Conservation (phyloP, 2,888 invertebrate genomes). For the Mamestra brassicae region DNA sequence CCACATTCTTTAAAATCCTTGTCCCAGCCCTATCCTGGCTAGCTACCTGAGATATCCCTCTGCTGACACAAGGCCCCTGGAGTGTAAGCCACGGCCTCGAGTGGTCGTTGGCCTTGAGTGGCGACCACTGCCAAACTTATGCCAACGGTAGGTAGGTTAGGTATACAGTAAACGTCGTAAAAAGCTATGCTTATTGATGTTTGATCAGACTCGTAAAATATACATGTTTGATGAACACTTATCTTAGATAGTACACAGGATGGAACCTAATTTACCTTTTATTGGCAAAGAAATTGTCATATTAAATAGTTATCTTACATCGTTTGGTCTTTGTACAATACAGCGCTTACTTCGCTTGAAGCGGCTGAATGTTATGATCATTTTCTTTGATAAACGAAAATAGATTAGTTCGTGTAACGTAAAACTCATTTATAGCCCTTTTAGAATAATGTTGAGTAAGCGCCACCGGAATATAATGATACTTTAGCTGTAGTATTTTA, state of each 20-base stretch:
- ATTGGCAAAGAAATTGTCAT: not conserved
- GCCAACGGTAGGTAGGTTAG: not conserved
- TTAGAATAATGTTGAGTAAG: not conserved
- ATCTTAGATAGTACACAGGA: not conserved
- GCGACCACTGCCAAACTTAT: constrained; percentile 28
- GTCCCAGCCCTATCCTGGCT: not conserved
- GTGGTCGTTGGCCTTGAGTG: constrained; percentile 46
- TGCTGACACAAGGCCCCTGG: not conserved
- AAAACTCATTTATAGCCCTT: not conserved
- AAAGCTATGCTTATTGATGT: constrained; percentile 33
- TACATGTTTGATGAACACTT: constrained; percentile 18
- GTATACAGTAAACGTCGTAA: constrained; percentile 17
- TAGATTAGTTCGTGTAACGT: not conserved
- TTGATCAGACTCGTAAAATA: constrained; percentile 43
- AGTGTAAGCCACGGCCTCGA: constrained; percentile 11
- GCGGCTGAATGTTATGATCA: not conserved
- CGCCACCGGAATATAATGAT: not conserved
- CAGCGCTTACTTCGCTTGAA: not conserved
- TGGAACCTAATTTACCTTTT: not conserved
- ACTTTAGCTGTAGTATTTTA: not conserved
- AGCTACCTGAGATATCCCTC: not conserved
- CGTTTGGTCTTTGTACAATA: not conserved
- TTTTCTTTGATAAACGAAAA: not conserved
- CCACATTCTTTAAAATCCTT: not conserved
- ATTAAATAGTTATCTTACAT: not conserved